Conservation (phyloP, 2,797 vertebrate genomes). For the Propithecus perrieri region DNA sequence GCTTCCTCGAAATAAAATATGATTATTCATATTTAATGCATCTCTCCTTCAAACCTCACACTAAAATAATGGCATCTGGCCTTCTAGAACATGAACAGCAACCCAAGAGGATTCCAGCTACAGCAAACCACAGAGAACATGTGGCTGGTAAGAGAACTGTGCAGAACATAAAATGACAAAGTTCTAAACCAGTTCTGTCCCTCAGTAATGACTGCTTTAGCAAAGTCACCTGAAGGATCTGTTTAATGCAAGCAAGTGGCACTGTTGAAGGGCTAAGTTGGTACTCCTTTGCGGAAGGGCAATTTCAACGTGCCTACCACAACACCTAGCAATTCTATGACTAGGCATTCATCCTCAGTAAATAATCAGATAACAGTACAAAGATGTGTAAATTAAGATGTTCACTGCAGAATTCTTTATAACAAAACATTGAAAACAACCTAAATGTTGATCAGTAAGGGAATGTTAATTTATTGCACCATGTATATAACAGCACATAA, state of each 20-base stretch:
- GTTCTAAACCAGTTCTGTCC: not conserved
- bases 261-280: not conserved
- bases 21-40: not conserved
- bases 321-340: not conserved
- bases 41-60: not conserved
- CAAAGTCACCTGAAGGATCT: not conserved
- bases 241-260: not conserved
- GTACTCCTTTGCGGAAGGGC: not conserved
- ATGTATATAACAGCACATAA: not conserved
- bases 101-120: not conserved
- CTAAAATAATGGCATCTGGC: not conserved
- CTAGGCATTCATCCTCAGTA: not conserved
- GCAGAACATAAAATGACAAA: not conserved
- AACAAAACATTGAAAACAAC: not conserved
- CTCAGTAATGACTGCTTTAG: not conserved
- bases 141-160: not conserved
- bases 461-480: not conserved
- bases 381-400: not conserved
- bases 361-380: not conserved
- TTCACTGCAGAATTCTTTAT: not conserved
- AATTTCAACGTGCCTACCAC: not conserved
- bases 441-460: not conserved
- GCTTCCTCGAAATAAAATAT: not conserved
- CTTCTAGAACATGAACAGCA: not conserved
- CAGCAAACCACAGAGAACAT: not conserved